These are phyloP conservation scores for Phalanger gymnotis DNA, from an alignment of 2,797 vertebrate genomes.

Conservation along the genomic window DNA sequence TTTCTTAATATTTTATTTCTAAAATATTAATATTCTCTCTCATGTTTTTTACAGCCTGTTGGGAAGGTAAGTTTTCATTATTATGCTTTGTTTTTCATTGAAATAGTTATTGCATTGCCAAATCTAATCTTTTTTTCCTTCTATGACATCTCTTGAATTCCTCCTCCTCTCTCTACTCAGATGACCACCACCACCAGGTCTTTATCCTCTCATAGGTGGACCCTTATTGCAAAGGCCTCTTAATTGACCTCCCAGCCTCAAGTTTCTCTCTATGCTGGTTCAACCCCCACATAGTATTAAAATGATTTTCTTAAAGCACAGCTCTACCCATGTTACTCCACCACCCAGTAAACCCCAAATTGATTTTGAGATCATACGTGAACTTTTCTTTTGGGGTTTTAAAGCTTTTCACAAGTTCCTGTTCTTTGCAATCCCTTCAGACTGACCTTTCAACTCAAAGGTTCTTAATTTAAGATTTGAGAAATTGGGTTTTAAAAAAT, in stretches of 20 bases:
- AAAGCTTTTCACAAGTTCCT: not conserved
- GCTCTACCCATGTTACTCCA: not conserved
- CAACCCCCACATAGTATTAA: not conserved
- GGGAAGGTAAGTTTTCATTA: conserved; percentile 73
- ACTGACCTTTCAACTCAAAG: not conserved
- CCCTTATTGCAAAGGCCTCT: not conserved
- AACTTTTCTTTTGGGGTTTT: not conserved
- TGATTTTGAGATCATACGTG: not conserved
- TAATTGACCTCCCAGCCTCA: not conserved
- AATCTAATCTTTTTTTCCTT: not conserved
- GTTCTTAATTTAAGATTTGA: not conserved
- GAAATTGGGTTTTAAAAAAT: not conserved
- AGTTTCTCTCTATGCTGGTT: not conserved
- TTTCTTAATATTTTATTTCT: conserved; percentile 21
- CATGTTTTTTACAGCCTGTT: conserved; percentile 69
- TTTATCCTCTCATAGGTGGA: not conserved
- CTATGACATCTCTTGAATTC: not conserved
- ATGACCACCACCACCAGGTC: not conserved
- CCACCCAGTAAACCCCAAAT: not conserved
- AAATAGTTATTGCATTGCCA: not conserved
- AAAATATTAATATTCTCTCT: conserved; percentile 31
- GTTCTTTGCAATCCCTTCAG: not conserved
- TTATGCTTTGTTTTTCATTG: not conserved
- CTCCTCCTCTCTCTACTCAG: not conserved
- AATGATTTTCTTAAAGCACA: no score